Evolutionary conservation across 1,140 invertebrate genomes (phyloP), one percentile per base, ranked within the genome.

Genomic region (Manduca sexta): DNA sequence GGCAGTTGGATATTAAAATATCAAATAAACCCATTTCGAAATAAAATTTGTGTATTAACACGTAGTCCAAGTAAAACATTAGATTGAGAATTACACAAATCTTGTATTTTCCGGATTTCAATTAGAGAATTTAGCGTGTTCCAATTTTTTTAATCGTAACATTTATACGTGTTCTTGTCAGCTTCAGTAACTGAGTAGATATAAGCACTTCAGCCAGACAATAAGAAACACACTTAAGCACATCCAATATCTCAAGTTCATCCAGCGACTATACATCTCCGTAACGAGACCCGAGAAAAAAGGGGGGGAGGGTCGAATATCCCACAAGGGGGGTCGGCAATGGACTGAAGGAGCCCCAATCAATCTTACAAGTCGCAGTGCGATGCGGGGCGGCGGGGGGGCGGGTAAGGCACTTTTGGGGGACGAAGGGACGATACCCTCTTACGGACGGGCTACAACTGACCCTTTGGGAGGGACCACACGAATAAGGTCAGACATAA

Each of bases 341-440:
- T 80, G 82, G 79, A 82, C 79, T 82, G 77, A 82, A 83, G 82
- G 75, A 80, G 79, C 74, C 76, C 81, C 82, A 85, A 85, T 85
- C 82, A 83, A 85, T 85, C 82, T 85, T 85, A 83, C 81, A 83
- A 84, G 81, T 84, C 81, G 78, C 75, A 67, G 41, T 61, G 69
- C 67, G 67, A 67, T 51, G 59, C 45, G 57, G 60, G 56, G 49
- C 31, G 60, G 52, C 60, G 16, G 17, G 18, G 26, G 21, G 52
- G 60, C 52, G 64, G 56, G 56, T 49, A 52, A 56, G 59, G 65
- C 68, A 56, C 64, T 61, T 64, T 68, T 49, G 55, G 64, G 62
- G 77, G 75, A 73, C 74, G 71, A 57, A 76, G 74, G 76, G 74
- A 75, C 76, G 66, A 56, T 75, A 69, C 77, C 77, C 76, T 81